Evolutionary conservation across 2,888 invertebrate species (phyloP).

Genomic region (Pachliopta kotzebuea): DNA sequence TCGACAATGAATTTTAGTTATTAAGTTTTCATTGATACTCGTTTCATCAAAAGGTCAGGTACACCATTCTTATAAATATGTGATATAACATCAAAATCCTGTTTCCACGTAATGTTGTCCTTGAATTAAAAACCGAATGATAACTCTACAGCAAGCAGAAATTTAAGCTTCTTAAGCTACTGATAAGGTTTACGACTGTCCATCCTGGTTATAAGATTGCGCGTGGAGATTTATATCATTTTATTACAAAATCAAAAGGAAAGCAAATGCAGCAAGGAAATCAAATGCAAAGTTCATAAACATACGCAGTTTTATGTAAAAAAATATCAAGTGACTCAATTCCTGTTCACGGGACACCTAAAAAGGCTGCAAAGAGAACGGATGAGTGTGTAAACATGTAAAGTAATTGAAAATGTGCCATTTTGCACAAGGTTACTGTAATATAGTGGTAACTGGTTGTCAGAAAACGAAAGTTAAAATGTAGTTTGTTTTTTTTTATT

Average conservation of each 20-base stretch:
- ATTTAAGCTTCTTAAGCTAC: constrained; percentile 14
- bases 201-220: constrained; percentile 5
- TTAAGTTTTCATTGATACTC: background rate
- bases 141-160: constrained; percentile 1
- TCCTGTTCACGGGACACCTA: background rate
- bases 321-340: background rate
- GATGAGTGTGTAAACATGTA: constrained; percentile 10
- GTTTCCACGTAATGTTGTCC: constrained; percentile 2
- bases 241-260: constrained; percentile 1
- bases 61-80: background rate
- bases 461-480: constrained; percentile 27
- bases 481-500: constrained; percentile 18
- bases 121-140: background rate
- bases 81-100: background rate
- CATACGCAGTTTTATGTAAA: background rate
- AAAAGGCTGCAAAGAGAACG: constrained; percentile 15
- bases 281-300: background rate
- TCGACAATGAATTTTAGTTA: background rate
- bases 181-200: constrained; percentile 20
- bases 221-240: background rate
- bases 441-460: constrained; percentile 17
- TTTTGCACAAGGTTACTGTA: constrained; percentile 17
- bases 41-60: background rate
- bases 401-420: constrained; percentile 10
- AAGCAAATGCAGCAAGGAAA: background rate